These are phyloP conservation scores for Forbesichthys papilliferus DNA, from an alignment of 2,113 vertebrate species.

Conservation along the genomic window DNA sequence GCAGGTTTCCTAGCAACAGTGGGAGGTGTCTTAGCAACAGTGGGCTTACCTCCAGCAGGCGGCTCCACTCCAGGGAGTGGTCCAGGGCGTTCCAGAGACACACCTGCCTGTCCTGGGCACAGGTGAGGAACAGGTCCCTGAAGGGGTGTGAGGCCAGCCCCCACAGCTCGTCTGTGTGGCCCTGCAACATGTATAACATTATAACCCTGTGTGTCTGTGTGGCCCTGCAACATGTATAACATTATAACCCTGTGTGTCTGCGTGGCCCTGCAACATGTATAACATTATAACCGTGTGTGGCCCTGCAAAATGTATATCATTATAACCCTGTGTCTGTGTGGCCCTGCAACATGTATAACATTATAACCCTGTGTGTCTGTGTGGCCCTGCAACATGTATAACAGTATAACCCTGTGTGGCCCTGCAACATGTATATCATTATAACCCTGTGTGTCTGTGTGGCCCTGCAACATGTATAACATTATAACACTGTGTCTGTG, in stretches of 20 bases:
- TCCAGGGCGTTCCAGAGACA: constrained; percentile 90
- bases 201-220: not conserved
- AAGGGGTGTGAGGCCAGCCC: constrained; percentile 94
- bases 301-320: too few species aligned
- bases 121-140: constrained; percentile 89
- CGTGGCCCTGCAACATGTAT: too few species aligned
- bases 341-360: too few species aligned
- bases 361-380: constrained; percentile 73
- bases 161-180: constrained; percentile 98
- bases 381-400: constrained; percentile 82
- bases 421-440: not conserved
- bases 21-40: not conserved
- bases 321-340: too few species aligned
- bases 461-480: too few species aligned
- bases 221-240: not conserved
- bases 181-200: constrained; percentile 69
- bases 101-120: constrained; percentile 94
- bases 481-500: too few species aligned
- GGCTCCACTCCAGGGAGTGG: constrained; percentile 93
- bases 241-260: too few species aligned
- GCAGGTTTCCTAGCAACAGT: too few species aligned
- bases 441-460: too few species aligned
- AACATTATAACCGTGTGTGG: too few species aligned
- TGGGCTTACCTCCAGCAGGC: constrained; percentile 84
- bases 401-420: not conserved